A percentile compares a stretch with the other conserved stretches of the same genome.
phyloP scores from a whole-genome alignment of 2,888 invertebrate genomes.

The Tenthredo scrophulariae region DNA sequence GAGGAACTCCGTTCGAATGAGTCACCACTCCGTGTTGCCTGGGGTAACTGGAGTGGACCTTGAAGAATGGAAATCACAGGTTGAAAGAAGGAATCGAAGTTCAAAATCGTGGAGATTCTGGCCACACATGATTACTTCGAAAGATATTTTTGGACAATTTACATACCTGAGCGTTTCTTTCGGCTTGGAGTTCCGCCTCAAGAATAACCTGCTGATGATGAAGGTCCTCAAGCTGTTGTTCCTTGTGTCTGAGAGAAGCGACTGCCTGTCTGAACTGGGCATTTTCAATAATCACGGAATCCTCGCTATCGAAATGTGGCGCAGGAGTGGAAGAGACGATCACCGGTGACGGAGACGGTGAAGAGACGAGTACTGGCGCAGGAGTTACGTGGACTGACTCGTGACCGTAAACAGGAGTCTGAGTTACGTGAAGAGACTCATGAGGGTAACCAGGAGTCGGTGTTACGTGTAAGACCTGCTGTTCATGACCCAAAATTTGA shows the following conservation, averaged over 20 bases:
- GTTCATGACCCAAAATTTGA: slow-evolving; percentile 48
- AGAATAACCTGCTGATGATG: slow-evolving; percentile 58
- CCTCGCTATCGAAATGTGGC: slow-evolving; percentile 64
- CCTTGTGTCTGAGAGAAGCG: slow-evolving; percentile 50
- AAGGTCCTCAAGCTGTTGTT: slow-evolving; percentile 55
- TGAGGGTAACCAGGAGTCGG: slow-evolving; percentile 36
- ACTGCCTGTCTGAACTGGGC: slow-evolving; percentile 69
- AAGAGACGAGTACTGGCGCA: slow-evolving; percentile 57
- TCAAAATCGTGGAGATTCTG: no score
- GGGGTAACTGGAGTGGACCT: slow-evolving; percentile 53
- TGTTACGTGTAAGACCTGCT: slow-evolving; percentile 53
- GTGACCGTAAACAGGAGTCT: slow-evolving; percentile 54
- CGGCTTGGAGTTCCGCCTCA: slow-evolving; percentile 52
- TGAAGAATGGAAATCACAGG: slow-evolving; percentile 18
- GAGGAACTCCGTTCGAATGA: slow-evolving; percentile 65
- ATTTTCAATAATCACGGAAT: slow-evolving; percentile 74
- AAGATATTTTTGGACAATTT: background rate
- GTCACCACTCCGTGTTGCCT: slow-evolving; percentile 60
- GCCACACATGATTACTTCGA: background rate
- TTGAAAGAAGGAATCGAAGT: background rate
- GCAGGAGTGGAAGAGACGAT: slow-evolving; percentile 61
- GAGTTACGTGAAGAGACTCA: slow-evolving; percentile 60
- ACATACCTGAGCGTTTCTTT: slow-evolving; percentile 5
- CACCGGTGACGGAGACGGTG: slow-evolving; percentile 55
- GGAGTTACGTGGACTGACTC: slow-evolving; percentile 68